phyloP scores from a whole-genome alignment of 2,888 invertebrate genomes.

The Alloplasta piceator region DNA sequence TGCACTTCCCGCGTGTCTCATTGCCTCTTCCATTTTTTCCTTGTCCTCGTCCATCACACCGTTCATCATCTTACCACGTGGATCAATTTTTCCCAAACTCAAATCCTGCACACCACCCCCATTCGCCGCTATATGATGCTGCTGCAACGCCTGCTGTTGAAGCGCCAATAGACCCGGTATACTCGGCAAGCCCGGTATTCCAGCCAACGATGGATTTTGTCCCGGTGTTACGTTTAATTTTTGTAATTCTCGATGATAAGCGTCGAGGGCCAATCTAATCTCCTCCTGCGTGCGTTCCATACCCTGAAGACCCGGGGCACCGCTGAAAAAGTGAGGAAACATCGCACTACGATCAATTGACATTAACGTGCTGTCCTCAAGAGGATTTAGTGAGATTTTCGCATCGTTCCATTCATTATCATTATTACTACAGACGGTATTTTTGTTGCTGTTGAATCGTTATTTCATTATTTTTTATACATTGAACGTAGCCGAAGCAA shows the following conservation, averaged over 20 bases:
- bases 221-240: slow-evolving; percentile 89
- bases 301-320: slow-evolving; percentile 84
- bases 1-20: slow-evolving; percentile 91
- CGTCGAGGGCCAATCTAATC: slow-evolving; percentile 94
- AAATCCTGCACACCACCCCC: slow-evolving; percentile 90
- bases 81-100: slow-evolving; percentile 89
- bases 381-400: slow-evolving; percentile 74
- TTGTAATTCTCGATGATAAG: slow-evolving; percentile 96
- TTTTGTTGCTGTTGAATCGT: too few relatives aligned
- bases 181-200: slow-evolving; percentile 86
- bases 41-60: slow-evolving; percentile 89
- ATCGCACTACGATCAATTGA: slow-evolving; percentile 85
- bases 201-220: slow-evolving; percentile 83
- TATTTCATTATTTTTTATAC: too few relatives aligned
- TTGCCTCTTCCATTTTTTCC: slow-evolving; percentile 88
- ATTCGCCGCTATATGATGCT: slow-evolving; percentile 82
- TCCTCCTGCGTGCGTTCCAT: slow-evolving; percentile 90
- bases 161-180: slow-evolving; percentile 89
- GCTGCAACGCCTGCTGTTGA: slow-evolving; percentile 88
- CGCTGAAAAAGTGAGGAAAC: slow-evolving; percentile 94
- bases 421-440: too few relatives aligned
- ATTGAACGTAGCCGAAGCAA: too few relatives aligned
- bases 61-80: slow-evolving; percentile 85
- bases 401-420: not conserved
- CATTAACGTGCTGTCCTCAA: slow-evolving; percentile 83